Conservation (phyloP, 2,797 vertebrate species). For the Cygnus olor region DNA sequence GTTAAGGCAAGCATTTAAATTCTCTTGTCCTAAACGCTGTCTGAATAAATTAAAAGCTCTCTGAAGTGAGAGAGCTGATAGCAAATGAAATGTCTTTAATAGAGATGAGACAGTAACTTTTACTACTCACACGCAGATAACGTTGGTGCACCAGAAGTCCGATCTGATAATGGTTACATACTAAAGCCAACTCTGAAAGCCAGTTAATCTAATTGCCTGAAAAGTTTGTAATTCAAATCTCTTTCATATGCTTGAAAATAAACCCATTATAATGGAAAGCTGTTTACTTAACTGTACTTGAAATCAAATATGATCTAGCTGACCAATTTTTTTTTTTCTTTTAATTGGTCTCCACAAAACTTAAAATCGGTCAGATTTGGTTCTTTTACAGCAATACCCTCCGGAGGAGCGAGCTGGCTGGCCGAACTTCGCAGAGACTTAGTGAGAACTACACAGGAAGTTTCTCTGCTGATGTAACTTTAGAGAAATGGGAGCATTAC, state of each 20-base stretch:
- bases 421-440: neutral
- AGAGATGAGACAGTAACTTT: neutral
- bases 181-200: neutral
- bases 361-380: fast-evolving
- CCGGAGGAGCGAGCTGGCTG: neutral
- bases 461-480: neutral
- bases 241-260: neutral
- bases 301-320: neutral
- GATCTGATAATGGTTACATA: neutral
- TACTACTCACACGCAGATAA: neutral
- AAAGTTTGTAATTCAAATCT: neutral
- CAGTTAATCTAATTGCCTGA: neutral
- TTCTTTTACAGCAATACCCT: neutral
- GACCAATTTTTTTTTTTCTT: neutral
- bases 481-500: fast-evolving
- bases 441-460: neutral
- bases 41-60: neutral
- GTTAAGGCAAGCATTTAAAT: neutral
- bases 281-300: neutral
- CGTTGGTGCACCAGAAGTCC: neutral
- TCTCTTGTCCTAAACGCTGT: neutral
- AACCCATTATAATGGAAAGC: neutral
- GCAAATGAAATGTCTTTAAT: neutral
- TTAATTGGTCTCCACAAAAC: neutral
- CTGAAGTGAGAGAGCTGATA: neutral